A percentile compares a stretch with the other conserved stretches of the same genome.
These are phyloP conservation scores for Lacerta viridis DNA, from an alignment of 2,797 vertebrate species.

Conservation along the genomic window DNA sequence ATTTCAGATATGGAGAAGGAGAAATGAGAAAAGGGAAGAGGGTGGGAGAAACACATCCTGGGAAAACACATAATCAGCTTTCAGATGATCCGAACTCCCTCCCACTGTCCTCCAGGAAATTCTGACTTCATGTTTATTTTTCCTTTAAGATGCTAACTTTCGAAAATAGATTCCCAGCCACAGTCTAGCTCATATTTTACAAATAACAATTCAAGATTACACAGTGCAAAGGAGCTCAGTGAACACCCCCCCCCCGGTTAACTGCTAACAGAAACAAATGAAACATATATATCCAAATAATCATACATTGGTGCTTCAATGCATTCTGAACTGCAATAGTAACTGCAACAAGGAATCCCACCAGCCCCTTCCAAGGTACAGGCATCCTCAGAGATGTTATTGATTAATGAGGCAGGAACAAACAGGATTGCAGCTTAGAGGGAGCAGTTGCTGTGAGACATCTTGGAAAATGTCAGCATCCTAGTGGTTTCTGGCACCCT, in stretches of 20 bases:
- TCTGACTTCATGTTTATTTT: constrained; percentile 75
- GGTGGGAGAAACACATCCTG: constrained; percentile 57
- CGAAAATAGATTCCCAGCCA: constrained; percentile 69
- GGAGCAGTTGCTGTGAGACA: neutral
- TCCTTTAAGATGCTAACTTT: constrained; percentile 72
- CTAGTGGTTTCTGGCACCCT: neutral
- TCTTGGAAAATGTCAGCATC: neutral
- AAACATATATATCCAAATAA: neutral
- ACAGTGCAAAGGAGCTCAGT: constrained; percentile 50
- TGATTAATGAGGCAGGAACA: neutral
- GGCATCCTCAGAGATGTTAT: neutral
- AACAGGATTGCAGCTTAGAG: neutral
- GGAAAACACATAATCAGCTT: constrained; percentile 72
- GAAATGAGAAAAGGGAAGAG: constrained; percentile 32
- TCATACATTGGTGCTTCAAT: neutral
- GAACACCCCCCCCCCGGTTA: neutral
- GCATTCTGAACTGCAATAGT: neutral
- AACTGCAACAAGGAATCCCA: neutral
- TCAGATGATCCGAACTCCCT: constrained; percentile 71
- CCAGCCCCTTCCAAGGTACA: neutral
- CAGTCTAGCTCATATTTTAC: constrained; percentile 63
- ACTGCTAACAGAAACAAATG: neutral
- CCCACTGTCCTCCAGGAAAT: constrained; percentile 70
- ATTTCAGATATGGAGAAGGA: constrained; percentile 40
- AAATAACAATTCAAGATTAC: constrained; percentile 55